Conservation (phyloP, 30 jellyfish, hydroid and myxozoan genomes). For the Catostylus mosaicus region DNA sequence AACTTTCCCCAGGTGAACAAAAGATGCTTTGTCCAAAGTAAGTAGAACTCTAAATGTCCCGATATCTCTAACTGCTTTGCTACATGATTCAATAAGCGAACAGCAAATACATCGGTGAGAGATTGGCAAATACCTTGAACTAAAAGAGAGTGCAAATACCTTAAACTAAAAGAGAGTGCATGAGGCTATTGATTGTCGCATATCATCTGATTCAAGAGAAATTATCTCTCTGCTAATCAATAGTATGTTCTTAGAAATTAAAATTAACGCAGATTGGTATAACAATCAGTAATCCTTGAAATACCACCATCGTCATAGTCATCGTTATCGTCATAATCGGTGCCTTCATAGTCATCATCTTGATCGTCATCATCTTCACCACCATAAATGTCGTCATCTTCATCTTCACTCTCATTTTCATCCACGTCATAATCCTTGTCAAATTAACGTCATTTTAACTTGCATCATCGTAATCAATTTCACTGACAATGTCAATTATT, state of each 20-base stretch:
- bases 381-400: background rate
- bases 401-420: background rate
- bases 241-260: no score
- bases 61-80: slow-evolving; percentile 82
- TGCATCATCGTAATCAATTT: background rate
- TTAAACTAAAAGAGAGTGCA: slow-evolving; percentile 36
- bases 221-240: no score
- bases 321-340: no score
- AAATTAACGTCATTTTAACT: background rate
- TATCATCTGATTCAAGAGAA: no score
- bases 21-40: slow-evolving; percentile 83
- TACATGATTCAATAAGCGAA: slow-evolving; percentile 53
- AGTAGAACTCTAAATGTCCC: slow-evolving; percentile 77
- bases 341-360: background rate
- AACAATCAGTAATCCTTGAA: no score
- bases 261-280: no score
- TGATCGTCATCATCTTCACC: background rate
- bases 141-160: slow-evolving; percentile 14
- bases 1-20: slow-evolving; percentile 70
- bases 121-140: slow-evolving; percentile 75
- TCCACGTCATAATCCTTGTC: background rate
- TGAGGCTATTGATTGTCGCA: no score
- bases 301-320: background rate
- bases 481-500: background rate
- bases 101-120: slow-evolving; percentile 53